Evolutionary conservation across 2,888 invertebrate species (phyloP).

Genomic region (Cotesia congregata): DNA sequence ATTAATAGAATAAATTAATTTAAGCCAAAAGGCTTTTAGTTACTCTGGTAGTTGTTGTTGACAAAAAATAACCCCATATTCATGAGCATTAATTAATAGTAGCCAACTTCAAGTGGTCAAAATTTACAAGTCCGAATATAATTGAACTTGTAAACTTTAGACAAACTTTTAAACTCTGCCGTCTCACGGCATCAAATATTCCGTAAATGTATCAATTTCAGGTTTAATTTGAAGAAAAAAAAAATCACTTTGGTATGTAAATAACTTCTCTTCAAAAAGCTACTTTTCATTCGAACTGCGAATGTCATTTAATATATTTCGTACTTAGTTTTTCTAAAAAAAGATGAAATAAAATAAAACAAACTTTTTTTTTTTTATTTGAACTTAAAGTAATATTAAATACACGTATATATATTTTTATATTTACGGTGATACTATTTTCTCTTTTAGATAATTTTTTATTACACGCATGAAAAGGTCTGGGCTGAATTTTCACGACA

Average conservation of each 20-base stretch:
- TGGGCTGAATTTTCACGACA: conserved; percentile 21
- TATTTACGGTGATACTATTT: conserved; percentile 3
- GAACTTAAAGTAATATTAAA: neutral
- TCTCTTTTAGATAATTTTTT: conserved; percentile 18
- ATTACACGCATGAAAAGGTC: conserved; percentile 26
- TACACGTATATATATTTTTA: conserved; percentile 4
- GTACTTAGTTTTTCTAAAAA: neutral
- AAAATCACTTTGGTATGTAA: neutral
- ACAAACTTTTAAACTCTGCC: neutral
- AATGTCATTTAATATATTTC: neutral
- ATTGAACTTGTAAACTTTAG: neutral
- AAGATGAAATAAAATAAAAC: neutral
- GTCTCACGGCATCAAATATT: neutral
- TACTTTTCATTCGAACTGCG: too few species aligned
- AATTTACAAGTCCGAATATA: neutral
- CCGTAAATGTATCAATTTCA: neutral
- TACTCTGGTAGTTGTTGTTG: too few species aligned
- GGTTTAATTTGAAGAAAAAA: neutral
- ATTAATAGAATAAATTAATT: too few species aligned
- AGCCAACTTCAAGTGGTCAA: neutral
- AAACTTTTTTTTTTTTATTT: neutral
- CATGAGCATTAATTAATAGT: neutral
- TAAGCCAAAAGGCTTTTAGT: too few species aligned
- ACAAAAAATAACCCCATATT: too few species aligned
- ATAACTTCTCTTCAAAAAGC: too few species aligned